phyloP scores from a whole-genome alignment of 1,140 invertebrate species.

The Drosophila micromelanica region DNA sequence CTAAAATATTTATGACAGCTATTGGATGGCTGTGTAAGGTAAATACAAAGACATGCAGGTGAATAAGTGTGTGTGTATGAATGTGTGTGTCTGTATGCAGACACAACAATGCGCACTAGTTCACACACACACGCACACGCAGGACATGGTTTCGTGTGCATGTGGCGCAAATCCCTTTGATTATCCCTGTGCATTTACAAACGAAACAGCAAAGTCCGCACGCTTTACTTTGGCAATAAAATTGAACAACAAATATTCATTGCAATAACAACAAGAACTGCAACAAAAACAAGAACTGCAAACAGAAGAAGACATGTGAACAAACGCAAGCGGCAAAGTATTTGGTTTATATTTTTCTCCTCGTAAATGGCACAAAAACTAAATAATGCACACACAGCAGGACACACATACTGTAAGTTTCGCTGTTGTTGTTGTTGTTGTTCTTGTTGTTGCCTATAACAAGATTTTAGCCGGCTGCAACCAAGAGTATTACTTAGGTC shows the following conservation, averaged over 20 bases:
- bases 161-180: slow-evolving; percentile 53
- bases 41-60: slow-evolving; percentile 30
- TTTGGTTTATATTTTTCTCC: slow-evolving; percentile 4
- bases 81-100: not conserved
- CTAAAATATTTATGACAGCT: slow-evolving; percentile 67
- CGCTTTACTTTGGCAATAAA: slow-evolving; percentile 47
- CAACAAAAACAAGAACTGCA: slow-evolving; percentile 23
- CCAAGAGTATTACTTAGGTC: not conserved
- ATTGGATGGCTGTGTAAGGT: slow-evolving; percentile 30
- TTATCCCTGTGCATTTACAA: slow-evolving; percentile 53
- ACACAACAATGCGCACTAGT: not conserved
- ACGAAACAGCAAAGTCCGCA: slow-evolving; percentile 44
- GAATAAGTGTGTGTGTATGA: not conserved
- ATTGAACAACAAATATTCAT: slow-evolving; percentile 53
- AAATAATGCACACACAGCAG: slow-evolving; percentile 48
- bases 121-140: not conserved
- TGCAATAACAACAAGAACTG: slow-evolving; percentile 31
- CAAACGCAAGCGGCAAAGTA: slow-evolving; percentile 6
- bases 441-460: not conserved
- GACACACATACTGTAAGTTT: slow-evolving; percentile 4
- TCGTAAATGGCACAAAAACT: slow-evolving; percentile 30
- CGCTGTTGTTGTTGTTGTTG: slow-evolving; percentile 11
- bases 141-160: slow-evolving; percentile 25
- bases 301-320: slow-evolving; percentile 28
- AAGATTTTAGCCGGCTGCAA: not conserved